These are phyloP conservation scores for Periophthalmodon schlosseri DNA, from an alignment of 2,113 vertebrate species.

Conservation along the genomic window DNA sequence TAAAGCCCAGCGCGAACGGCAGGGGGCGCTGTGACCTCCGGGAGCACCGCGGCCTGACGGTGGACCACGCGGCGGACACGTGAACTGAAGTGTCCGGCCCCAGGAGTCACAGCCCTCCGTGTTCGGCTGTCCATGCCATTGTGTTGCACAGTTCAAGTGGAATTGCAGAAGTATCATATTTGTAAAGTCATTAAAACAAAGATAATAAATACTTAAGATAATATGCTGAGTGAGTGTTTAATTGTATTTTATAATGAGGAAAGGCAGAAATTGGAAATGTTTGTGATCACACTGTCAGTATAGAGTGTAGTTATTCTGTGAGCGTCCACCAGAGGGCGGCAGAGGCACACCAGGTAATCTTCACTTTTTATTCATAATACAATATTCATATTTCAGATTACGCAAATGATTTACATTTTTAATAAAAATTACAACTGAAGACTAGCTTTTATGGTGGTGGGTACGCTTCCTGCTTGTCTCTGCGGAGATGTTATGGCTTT, in stretches of 20 bases:
- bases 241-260: not conserved
- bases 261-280: not conserved
- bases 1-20: conserved; percentile 34
- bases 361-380: too few relatives aligned
- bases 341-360: not conserved
- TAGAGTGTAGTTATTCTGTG: not conserved
- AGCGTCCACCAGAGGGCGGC: not conserved
- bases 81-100: conserved; percentile 9
- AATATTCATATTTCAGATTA: too few relatives aligned
- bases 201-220: conserved; percentile 75
- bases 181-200: conserved; percentile 78
- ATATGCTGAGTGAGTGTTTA: conserved; percentile 25
- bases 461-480: too few relatives aligned
- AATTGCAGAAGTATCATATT: conserved; percentile 76
- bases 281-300: not conserved
- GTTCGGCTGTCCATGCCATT: conserved; percentile 71
- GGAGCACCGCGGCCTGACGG: conserved; percentile 15
- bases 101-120: conserved; percentile 49
- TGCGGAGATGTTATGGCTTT: too few relatives aligned
- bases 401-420: too few relatives aligned
- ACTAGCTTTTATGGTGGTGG: too few relatives aligned
- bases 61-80: conserved; percentile 18
- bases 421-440: too few relatives aligned
- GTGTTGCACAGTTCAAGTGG: conserved; percentile 77
- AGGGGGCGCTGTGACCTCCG: conserved; percentile 14